A percentile compares a stretch with the other conserved stretches of the same genome.
These are phyloP conservation scores for Malurus cyaneus DNA, from an alignment of 2,113 vertebrate genomes.

Conservation along the genomic window DNA sequence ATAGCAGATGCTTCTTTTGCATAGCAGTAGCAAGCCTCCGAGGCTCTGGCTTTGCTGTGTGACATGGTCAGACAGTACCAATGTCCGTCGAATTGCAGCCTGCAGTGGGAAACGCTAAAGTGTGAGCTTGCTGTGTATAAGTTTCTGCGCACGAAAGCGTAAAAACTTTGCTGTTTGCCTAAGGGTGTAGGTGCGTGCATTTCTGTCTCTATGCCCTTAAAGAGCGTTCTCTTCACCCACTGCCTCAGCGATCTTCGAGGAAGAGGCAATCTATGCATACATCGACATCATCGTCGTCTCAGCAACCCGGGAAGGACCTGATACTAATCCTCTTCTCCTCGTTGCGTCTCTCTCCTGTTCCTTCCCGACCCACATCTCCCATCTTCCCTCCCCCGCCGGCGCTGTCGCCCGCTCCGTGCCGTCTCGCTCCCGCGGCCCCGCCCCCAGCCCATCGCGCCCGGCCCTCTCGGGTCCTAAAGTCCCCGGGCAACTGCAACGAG, in stretches of 20 bases:
- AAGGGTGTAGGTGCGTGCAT: fast-evolving
- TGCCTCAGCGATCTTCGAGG: neutral
- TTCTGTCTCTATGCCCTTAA: neutral
- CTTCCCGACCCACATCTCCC: too few relatives aligned
- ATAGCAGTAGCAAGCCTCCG: neutral
- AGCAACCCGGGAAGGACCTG: neutral
- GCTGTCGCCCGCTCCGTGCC: neutral
- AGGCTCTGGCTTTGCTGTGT: neutral
- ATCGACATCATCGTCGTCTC: neutral
- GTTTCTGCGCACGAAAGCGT: neutral
- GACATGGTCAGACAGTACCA: neutral
- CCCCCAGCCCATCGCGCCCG: neutral
- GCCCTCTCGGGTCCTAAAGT: too few relatives aligned
- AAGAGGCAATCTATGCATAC: neutral
- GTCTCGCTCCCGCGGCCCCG: neutral
- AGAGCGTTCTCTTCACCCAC: neutral
- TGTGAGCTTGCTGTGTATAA: fast-evolving
- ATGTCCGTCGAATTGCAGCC: neutral
- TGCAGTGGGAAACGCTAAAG: neutral
- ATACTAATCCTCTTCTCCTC: too few relatives aligned
- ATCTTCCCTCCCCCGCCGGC: too few relatives aligned
- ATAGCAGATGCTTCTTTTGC: neutral
- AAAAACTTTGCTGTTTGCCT: neutral
- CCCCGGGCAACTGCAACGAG: fast-evolving
- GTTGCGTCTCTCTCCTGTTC: neutral